Base-by-base conservation (phyloP, 2,113 vertebrate species). In the Podilymbus podiceps region DNA sequence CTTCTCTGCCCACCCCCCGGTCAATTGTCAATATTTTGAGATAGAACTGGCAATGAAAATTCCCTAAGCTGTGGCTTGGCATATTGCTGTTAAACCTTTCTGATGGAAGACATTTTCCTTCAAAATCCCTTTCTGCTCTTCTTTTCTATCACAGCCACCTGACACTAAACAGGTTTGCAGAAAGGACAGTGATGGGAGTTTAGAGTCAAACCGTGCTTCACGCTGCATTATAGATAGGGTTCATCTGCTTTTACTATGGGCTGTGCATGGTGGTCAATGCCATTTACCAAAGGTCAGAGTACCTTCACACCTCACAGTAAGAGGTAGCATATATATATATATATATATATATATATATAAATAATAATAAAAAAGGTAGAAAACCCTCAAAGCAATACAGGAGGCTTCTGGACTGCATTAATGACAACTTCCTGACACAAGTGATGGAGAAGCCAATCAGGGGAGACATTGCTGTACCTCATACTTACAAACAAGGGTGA, bases 1-100 rank as follows among this genome's bases (percentile, higher is more conserved):
- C 23, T 15, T 12, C 12, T 17, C 3, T 38, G 38, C 38, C 13
- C 10, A 2, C 15, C 2, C 1, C 2, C 4, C 19, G 28, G 15
- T 84, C 19, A 87, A 17, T 9, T 80, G 18, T 53, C 52, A 78
- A 42, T 78, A 40, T 62, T 89, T 75, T 63, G 42, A 62, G 66
- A 27, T 30, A 66, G 46, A 86, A 62, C 11, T 33, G 27, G 25
- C 8, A 46, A 21, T n/a, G 55, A 92, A 83, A 86, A 84, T 67
- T n/a, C 22, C 12, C 20, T 35, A 44, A 46, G 15, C 3, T 66
- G 8, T 68, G 52, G 6, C 15, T 86, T 81, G 44, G 15, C 19
- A n/a, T 63, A 49, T 42, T 78, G 27, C 60, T 75, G 35, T 75
- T 85, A 78, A 75, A 86, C 4, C 30, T 78, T 92, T 67, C 30